Evolutionary conservation across 1,140 invertebrate species (phyloP), one percentile per base, ranked within the genome.

Genomic region (Eubasilissa regina): DNA sequence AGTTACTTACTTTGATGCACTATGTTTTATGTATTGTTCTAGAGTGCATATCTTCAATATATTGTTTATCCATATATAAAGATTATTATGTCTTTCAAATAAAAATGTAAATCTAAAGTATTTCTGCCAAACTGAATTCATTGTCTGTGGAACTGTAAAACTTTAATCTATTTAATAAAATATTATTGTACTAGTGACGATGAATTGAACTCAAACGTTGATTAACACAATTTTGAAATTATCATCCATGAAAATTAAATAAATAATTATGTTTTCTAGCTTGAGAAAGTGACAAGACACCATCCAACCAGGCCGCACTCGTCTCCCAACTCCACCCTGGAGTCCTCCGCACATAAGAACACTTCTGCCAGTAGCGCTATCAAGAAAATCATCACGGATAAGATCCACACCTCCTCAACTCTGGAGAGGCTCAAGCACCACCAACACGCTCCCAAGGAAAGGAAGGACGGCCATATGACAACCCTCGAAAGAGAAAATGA

Each of bases 401-500:
- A 89, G 64, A 90, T 89, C 0, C 87, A 87, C 15, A 79, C 66
- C 12, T 86, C 77, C 3, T 64, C 86, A 15, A 87, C 87, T 7
- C 83, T 89, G 8, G 89, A 90, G 83, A 86, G 90, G 85, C 85
- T 87, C 83, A 84, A 90, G 86, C 84, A 90, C 88, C 75, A 90
- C 87, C 85, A 89, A 88, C 1, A 85, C 88, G 68, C 21, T 19
- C 51, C 51, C 70, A 74, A 74, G 43, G 64, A 68, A 10, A 44
- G 4, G 11, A 74, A 74, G 43, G 70, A 56, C 21, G 35, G 15
- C 19, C 70, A 72, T 19, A 91, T 87, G 0, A 81, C 90, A 75
- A 88, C 89, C 85, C 45, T 89, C 82, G 89, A 89, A 76, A 84
- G 88, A 84, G 89, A 89, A 80, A 89, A 89, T 79, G 89, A 89